Percentiles rank a stretch among this genome's conserved stretches.
These are phyloP conservation scores for Cebus imitator DNA, from an alignment of 2,113 vertebrate species.

Conservation along the genomic window DNA sequence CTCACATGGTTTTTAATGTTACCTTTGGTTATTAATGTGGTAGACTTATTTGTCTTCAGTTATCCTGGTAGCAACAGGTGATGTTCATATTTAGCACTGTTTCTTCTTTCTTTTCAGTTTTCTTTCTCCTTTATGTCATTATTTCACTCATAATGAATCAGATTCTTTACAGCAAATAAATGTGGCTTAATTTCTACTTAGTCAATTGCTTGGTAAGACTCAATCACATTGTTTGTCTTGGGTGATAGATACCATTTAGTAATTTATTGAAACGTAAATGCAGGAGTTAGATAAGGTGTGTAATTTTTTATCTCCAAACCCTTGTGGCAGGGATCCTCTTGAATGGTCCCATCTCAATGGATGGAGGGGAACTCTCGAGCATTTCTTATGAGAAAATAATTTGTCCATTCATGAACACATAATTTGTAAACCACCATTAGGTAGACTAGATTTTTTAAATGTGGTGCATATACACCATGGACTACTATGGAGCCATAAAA, in stretches of 20 bases:
- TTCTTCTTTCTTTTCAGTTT: neutral
- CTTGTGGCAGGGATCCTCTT: fast-evolving
- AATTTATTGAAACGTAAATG: neutral
- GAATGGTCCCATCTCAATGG: neutral
- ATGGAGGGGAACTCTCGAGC: neutral
- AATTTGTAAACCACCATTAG: neutral
- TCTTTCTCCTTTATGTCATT: neutral
- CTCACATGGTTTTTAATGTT: neutral
- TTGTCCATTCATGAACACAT: neutral
- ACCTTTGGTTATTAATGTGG: neutral
- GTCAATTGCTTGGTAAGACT: neutral
- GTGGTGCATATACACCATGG: too few species aligned
- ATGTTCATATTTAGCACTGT: neutral
- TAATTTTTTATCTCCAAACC: neutral
- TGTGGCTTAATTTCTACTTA: neutral
- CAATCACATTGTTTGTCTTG: neutral
- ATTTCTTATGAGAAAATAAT: neutral
- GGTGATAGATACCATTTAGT: neutral
- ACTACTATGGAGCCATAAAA: too few species aligned
- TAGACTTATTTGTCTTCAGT: neutral
- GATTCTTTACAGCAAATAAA: neutral
- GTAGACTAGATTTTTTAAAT: too few species aligned
- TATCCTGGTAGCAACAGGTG: neutral
- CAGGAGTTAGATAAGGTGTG: neutral
- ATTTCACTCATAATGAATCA: neutral